Conservation (phyloP, 2,797 vertebrate species). For the Fistularia tabacaria region DNA sequence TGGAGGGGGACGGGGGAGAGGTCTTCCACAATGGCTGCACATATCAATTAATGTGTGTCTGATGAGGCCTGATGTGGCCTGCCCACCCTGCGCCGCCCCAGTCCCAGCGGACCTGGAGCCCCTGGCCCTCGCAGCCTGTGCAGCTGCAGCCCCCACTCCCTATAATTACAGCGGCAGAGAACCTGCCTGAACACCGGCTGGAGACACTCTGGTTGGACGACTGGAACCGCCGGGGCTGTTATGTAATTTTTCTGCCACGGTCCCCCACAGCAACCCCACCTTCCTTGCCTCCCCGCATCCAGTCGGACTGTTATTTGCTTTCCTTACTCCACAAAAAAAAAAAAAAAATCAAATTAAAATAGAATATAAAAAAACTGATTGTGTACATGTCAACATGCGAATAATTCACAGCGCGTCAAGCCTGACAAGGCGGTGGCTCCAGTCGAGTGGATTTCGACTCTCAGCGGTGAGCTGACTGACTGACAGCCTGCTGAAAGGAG, state of each 20-base stretch:
- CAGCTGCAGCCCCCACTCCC: slow-evolving; percentile 75
- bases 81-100: slow-evolving; percentile 55
- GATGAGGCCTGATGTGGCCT: slow-evolving; percentile 65
- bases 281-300: not conserved
- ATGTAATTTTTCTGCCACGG: no score
- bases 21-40: slow-evolving; percentile 69
- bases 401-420: slow-evolving; percentile 38
- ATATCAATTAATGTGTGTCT: slow-evolving; percentile 79
- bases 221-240: slow-evolving; percentile 10
- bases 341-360: slow-evolving; percentile 4
- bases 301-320: slow-evolving; percentile 7
- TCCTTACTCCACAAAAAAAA: not conserved
- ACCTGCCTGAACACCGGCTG: slow-evolving; percentile 49
- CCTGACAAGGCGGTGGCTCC: slow-evolving; percentile 60
- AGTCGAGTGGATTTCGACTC: slow-evolving; percentile 62
- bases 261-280: no score
- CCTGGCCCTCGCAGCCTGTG: slow-evolving; percentile 56
- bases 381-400: slow-evolving; percentile 30
- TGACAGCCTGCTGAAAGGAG: slow-evolving; percentile 63
- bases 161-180: slow-evolving; percentile 74
- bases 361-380: slow-evolving; percentile 17
- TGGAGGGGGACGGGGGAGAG: slow-evolving; percentile 32
- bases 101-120: slow-evolving; percentile 61
- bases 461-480: slow-evolving; percentile 46
- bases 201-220: slow-evolving; percentile 5